Conservation (phyloP, 2,113 vertebrate species). For the Gymnogyps californianus region DNA sequence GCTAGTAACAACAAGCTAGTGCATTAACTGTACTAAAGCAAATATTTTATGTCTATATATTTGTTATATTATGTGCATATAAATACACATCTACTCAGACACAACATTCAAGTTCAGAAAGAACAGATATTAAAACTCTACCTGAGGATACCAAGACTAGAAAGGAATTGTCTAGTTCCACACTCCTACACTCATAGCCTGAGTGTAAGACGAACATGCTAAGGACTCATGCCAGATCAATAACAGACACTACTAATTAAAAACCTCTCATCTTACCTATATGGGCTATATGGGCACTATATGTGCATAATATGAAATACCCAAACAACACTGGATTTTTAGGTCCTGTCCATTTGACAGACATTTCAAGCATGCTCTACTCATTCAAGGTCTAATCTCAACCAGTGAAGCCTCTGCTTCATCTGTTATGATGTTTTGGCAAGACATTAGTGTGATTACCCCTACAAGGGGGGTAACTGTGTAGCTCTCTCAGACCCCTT, state of each 20-base stretch:
- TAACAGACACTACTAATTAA: not conserved
- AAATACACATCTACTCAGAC: not conserved
- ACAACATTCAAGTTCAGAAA: not conserved
- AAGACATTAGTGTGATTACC: not conserved
- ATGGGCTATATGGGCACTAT: not conserved
- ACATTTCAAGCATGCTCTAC: not conserved
- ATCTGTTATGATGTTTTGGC: not conserved
- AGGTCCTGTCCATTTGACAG: not conserved
- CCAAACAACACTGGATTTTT: not conserved
- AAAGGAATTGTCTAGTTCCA: not conserved
- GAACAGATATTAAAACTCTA: not conserved
- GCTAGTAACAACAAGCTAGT: not conserved
- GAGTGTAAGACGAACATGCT: not conserved
- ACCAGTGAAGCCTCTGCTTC: not conserved
- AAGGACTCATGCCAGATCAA: not conserved
- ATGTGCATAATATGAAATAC: not conserved
- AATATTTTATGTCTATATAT: not conserved
- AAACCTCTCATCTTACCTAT: not conserved
- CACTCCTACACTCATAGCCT: not conserved
- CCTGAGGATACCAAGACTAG: not conserved
- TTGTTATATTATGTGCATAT: not conserved
- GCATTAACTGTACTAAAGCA: not conserved
- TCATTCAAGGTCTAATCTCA: not conserved
- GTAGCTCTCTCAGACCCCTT: not conserved
- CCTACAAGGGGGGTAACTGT: not conserved